Evolutionary conservation across 2,797 vertebrate genomes (phyloP).

Genomic region (Hemibagrus guttatus): DNA sequence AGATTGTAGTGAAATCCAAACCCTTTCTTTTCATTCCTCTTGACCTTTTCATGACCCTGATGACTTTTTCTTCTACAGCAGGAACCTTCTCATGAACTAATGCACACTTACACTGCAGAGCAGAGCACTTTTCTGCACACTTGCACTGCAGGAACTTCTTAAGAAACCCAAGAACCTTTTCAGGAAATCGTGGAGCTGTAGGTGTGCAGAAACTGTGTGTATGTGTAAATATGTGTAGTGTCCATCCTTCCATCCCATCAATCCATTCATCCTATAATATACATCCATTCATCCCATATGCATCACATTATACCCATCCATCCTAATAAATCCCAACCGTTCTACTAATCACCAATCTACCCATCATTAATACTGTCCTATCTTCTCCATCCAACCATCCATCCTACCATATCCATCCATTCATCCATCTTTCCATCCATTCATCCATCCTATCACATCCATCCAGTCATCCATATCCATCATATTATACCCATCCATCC

Average conservation of each 20-base stretch:
- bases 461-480: neutral
- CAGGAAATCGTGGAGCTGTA: neutral
- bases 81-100: neutral
- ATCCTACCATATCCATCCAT: neutral
- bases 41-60: constrained; percentile 14
- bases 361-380: too few species aligned
- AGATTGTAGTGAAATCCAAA: neutral
- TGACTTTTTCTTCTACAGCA: neutral
- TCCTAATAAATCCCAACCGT: too few species aligned
- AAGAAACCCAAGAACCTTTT: neutral
- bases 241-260: too few species aligned
- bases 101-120: neutral
- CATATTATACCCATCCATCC: neutral
- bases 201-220: neutral
- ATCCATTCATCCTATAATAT: too few species aligned
- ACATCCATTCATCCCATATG: too few species aligned
- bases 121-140: neutral
- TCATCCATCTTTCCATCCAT: neutral
- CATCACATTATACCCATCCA: too few species aligned
- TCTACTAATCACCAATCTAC: too few species aligned
- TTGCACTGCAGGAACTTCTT: neutral
- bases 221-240: neutral
- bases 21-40: neutral
- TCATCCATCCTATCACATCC: neutral
- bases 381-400: too few species aligned